Evolutionary conservation across 2,888 invertebrate genomes (phyloP).

Genomic region (Tetramorium bicarinatum): DNA sequence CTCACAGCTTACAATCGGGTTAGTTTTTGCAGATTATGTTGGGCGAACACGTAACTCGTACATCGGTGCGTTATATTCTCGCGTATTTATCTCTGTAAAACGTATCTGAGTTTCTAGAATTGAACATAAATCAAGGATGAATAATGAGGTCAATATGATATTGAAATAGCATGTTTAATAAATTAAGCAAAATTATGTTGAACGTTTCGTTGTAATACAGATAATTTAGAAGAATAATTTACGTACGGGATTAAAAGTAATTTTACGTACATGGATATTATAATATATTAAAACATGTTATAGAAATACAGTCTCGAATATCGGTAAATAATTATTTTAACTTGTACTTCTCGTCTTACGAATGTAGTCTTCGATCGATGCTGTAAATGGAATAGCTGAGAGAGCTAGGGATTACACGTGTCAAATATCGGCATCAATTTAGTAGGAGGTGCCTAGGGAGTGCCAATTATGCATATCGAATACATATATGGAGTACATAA

Average conservation of each 20-base stretch:
- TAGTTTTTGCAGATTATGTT: slow-evolving; percentile 39
- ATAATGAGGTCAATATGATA: slow-evolving; percentile 23
- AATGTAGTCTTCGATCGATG: slow-evolving; percentile 13
- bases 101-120: slow-evolving; percentile 30
- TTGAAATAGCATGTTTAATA: slow-evolving; percentile 30
- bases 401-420: slow-evolving; percentile 37
- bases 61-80: slow-evolving; percentile 21
- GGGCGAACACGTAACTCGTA: slow-evolving; percentile 33
- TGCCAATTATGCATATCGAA: slow-evolving; percentile 55
- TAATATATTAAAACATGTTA: neutral
- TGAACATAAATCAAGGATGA: slow-evolving; percentile 42
- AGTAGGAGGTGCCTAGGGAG: slow-evolving; percentile 11
- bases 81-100: slow-evolving; percentile 45
- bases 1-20: slow-evolving; percentile 17
- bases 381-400: slow-evolving; percentile 25
- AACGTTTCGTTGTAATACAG: neutral
- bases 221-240: slow-evolving; percentile 8
- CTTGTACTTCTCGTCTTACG: slow-evolving; percentile 23
- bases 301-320: neutral
- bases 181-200: slow-evolving; percentile 30
- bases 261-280: neutral
- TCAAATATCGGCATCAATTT: slow-evolving; percentile 52
- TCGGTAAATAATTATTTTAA: slow-evolving; percentile 1
- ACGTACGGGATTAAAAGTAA: neutral
- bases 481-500: slow-evolving; percentile 20